Conservation (phyloP, 2,888 invertebrate genomes). For the Drosophila vallismaia region DNA sequence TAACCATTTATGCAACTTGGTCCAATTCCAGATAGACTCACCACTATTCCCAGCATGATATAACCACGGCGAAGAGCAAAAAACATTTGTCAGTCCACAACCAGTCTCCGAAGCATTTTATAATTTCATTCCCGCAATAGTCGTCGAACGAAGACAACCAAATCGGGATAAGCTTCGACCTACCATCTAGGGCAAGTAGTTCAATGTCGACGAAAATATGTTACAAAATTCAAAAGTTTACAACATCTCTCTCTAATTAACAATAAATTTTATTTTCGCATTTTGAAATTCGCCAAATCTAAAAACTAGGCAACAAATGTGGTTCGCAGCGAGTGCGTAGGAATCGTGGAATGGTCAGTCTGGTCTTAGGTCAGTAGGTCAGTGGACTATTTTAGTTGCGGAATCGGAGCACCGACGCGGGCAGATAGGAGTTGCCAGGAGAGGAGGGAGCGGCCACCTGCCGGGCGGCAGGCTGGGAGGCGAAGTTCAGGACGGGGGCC, state of each 20-base stretch:
- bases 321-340: slow-evolving; percentile 49
- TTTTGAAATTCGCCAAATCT: slow-evolving; percentile 47
- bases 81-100: slow-evolving; percentile 39
- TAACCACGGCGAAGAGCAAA: slow-evolving; percentile 40
- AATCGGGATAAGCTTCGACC: slow-evolving; percentile 37
- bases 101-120: slow-evolving; percentile 50
- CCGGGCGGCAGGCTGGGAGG: slow-evolving; percentile 56
- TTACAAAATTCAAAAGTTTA: slow-evolving; percentile 40
- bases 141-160: slow-evolving; percentile 17
- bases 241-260: slow-evolving; percentile 28
- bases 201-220: slow-evolving; percentile 50
- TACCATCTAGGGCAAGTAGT: slow-evolving; percentile 59
- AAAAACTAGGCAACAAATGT: slow-evolving; percentile 43
- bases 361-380: slow-evolving; percentile 18
- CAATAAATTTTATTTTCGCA: slow-evolving; percentile 29
- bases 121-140: slow-evolving; percentile 46
- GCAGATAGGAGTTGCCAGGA: slow-evolving; percentile 67
- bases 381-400: slow-evolving; percentile 51
- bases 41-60: slow-evolving; percentile 62
- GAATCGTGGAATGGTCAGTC: slow-evolving; percentile 50
- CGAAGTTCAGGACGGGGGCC: slow-evolving; percentile 79
- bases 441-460: slow-evolving; percentile 36
- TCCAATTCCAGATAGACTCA: slow-evolving; percentile 25
- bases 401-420: slow-evolving; percentile 67
- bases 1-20: neutral